A percentile compares a stretch with the other conserved stretches of the same genome.
phyloP scores from a whole-genome alignment of 2,797 vertebrate genomes.

The Peromyscus nudipes region DNA sequence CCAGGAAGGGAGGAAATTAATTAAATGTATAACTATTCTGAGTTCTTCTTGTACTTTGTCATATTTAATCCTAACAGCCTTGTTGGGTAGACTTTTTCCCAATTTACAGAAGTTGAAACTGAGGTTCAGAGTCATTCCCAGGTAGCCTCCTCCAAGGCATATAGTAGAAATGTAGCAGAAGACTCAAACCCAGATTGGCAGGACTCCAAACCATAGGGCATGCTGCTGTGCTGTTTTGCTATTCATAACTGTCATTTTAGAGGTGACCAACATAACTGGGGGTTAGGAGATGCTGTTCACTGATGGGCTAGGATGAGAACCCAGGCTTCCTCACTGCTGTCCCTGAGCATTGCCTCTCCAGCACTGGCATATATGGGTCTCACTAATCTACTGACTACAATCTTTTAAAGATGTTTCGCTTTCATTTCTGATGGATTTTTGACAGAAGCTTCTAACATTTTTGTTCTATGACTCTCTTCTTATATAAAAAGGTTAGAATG shows the following conservation, averaged over 20 bases:
- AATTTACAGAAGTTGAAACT: constrained; percentile 10
- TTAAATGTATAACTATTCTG: constrained; percentile 28
- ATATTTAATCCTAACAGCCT: constrained; percentile 14
- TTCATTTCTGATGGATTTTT: constrained; percentile 60
- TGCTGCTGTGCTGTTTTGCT: background rate
- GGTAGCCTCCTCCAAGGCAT: background rate
- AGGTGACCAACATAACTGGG: background rate
- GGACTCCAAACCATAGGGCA: background rate
- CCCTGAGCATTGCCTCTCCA: background rate
- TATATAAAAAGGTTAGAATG: constrained; percentile 52
- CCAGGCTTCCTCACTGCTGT: background rate
- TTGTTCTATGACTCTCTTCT: constrained; percentile 50
- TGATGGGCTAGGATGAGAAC: background rate
- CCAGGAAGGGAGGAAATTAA: constrained; percentile 49
- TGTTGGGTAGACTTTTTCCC: background rate
- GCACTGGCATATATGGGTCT: background rate
- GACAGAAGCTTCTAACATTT: constrained; percentile 57
- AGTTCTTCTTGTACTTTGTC: background rate
- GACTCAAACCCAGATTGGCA: background rate
- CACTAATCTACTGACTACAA: background rate
- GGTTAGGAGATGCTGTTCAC: background rate
- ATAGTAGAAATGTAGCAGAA: background rate
- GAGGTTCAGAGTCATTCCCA: background rate
- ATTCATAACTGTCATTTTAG: background rate
- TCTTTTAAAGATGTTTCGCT: constrained; percentile 73